These are phyloP conservation scores for Campoletis sonorensis DNA, from an alignment of 1,140 invertebrate genomes.

Conservation along the genomic window DNA sequence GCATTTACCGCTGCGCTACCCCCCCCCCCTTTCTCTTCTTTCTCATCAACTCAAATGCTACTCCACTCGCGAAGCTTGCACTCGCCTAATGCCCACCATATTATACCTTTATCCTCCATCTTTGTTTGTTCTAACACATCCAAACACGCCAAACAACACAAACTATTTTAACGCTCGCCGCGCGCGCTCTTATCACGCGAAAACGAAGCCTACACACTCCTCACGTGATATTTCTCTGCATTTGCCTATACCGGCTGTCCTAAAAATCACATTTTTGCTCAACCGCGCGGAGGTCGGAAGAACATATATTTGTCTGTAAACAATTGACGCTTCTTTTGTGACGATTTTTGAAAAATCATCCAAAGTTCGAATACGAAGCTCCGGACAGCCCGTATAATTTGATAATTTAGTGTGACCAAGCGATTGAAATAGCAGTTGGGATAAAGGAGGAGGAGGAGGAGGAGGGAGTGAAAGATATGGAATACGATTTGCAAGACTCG, in stretches of 20 bases:
- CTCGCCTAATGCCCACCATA: constrained; percentile 63
- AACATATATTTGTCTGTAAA: too few relatives aligned
- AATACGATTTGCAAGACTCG: constrained; percentile 25
- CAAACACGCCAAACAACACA: constrained; percentile 68
- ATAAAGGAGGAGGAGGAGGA: not conserved
- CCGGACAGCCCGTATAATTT: not conserved
- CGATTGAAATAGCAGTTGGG: not conserved
- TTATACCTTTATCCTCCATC: constrained; percentile 72
- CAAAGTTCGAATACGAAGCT: too few relatives aligned
- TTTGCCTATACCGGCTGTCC: too few relatives aligned
- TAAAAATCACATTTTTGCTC: too few relatives aligned
- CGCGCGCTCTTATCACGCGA: constrained; percentile 32
- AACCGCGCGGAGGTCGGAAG: too few relatives aligned
- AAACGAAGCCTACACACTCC: not conserved
- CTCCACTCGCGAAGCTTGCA: constrained; percentile 43
- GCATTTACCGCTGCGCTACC: too few relatives aligned
- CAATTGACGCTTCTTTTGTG: too few relatives aligned
- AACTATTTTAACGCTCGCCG: constrained; percentile 62
- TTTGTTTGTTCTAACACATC: constrained; percentile 67
- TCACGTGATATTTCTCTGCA: too few relatives aligned
- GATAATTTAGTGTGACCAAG: not conserved
- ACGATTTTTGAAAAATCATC: too few relatives aligned
- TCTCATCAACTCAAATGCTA: constrained; percentile 17
- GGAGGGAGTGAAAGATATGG: not conserved
- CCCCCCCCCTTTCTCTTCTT: constrained; percentile 33